Evolutionary conservation across 30 jellyfish, hydroid and myxozoan species (phyloP).

Genomic region (Aurelia sp.): DNA sequence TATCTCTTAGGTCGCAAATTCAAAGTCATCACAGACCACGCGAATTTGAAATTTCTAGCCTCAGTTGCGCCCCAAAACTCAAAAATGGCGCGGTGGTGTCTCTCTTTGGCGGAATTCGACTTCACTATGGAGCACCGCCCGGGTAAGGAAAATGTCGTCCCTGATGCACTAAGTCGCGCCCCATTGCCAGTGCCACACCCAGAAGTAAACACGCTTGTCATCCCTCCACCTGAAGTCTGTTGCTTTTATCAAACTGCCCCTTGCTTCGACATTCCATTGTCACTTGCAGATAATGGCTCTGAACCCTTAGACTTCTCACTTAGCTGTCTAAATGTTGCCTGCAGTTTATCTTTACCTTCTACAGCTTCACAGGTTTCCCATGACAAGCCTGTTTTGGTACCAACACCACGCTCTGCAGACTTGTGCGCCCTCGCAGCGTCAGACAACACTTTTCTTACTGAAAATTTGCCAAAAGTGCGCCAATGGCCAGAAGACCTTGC

Average conservation of each 20-base stretch:
- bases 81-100: too few relatives aligned
- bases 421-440: too few relatives aligned
- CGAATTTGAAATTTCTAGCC: too few relatives aligned
- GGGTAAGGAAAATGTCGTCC: too few relatives aligned
- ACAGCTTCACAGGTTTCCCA: background rate
- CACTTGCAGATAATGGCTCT: background rate
- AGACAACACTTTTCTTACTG: too few relatives aligned
- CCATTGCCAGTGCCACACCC: slow-evolving; percentile 20
- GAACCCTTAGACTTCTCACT: background rate
- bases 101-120: too few relatives aligned
- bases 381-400: background rate
- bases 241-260: background rate
- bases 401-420: background rate
- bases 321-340: background rate
- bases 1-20: too few relatives aligned
- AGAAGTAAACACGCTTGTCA: slow-evolving; percentile 5
- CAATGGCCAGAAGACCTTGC: too few relatives aligned
- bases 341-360: background rate
- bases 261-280: background rate
- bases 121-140: too few relatives aligned
- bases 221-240: background rate
- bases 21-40: too few relatives aligned
- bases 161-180: slow-evolving; percentile 45
- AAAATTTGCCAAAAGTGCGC: too few relatives aligned
- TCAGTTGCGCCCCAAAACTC: too few relatives aligned